These are phyloP conservation scores for Gastrophysa polygoni DNA, from an alignment of 2,888 invertebrate species.

Conservation along the genomic window DNA sequence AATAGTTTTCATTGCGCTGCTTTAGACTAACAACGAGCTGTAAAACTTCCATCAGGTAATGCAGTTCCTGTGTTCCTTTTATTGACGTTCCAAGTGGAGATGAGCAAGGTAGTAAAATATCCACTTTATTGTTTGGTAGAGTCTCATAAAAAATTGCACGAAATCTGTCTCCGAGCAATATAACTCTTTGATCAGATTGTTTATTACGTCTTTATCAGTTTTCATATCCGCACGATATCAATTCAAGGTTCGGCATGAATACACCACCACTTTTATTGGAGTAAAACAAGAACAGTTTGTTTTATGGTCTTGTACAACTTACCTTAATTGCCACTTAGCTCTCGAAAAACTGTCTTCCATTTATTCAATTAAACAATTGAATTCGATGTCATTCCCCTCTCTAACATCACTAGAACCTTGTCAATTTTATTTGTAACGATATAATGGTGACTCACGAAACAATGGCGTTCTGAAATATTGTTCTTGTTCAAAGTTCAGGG, in stretches of 20 bases:
- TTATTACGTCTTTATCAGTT: too few species aligned
- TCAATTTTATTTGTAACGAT: too few species aligned
- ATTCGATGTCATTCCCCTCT: conserved; percentile 12
- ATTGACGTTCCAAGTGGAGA: background rate
- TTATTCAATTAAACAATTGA: conserved; percentile 16
- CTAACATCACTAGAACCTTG: too few species aligned
- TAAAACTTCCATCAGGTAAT: conserved; percentile 1
- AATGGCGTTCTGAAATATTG: too few species aligned
- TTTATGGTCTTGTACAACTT: conserved; percentile 4
- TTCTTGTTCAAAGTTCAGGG: too few species aligned
- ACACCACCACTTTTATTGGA: too few species aligned
- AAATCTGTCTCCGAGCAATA: background rate
- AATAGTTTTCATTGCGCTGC: conserved; percentile 1
- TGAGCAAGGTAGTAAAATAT: background rate
- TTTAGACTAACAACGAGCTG: background rate
- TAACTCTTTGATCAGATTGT: too few species aligned
- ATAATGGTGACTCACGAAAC: too few species aligned
- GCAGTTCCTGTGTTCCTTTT: background rate
- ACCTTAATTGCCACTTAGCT: conserved; percentile 14
- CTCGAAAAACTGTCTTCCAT: conserved; percentile 13
- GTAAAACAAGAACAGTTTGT: too few species aligned
- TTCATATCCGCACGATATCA: too few species aligned
- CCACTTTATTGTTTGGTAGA: background rate
- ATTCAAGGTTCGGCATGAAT: too few species aligned
- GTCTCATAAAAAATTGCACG: background rate